phyloP scores from a whole-genome alignment of 2,113 vertebrate species.

The Promerops cafer region DNA sequence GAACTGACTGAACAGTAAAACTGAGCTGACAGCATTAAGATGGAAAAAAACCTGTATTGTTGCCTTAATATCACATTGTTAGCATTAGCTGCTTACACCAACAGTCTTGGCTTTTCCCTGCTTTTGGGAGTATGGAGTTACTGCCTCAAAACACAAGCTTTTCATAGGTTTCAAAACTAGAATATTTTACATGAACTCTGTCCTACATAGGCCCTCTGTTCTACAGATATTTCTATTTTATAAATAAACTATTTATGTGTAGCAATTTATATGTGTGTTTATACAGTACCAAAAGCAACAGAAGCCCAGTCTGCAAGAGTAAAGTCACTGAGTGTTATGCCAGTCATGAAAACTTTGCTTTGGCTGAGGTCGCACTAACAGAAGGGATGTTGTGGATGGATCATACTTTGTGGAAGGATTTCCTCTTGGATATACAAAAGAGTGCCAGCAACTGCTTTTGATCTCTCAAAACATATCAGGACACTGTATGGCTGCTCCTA shows the following conservation, averaged over 20 bases:
- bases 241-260: slow-evolving; percentile 4
- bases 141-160: not conserved
- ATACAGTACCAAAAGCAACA: not conserved
- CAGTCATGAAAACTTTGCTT: not conserved
- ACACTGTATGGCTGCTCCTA: not conserved
- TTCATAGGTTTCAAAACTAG: not conserved
- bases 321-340: not conserved
- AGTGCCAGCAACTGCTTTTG: not conserved
- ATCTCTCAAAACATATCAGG: not conserved
- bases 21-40: not conserved
- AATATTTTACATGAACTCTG: not conserved
- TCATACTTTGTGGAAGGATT: not conserved
- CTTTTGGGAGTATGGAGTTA: not conserved
- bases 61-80: not conserved
- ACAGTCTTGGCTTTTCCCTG: not conserved
- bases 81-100: not conserved
- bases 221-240: not conserved
- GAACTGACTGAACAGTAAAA: not conserved
- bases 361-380: not conserved
- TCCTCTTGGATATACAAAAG: not conserved
- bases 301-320: not conserved
- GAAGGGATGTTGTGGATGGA: not conserved
- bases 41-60: not conserved
- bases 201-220: not conserved
- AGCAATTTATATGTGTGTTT: slow-evolving; percentile 4